These are phyloP conservation scores for Agrenia bidenticulata DNA, from an alignment of 2,888 invertebrate species.

Conservation along the genomic window DNA sequence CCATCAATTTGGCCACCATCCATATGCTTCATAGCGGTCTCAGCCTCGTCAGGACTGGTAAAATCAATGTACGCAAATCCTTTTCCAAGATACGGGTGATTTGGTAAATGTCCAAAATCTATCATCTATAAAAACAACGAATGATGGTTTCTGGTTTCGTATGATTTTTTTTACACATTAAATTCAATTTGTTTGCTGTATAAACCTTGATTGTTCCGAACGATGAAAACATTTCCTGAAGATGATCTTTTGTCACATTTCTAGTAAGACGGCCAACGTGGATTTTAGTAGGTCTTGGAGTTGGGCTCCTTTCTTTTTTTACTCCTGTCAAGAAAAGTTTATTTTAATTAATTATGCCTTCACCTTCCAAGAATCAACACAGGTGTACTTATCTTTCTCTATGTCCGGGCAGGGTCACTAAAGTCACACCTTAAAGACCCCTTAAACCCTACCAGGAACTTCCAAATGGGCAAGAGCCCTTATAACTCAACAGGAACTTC, in stretches of 20 bases:
- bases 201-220: slow-evolving; percentile 52
- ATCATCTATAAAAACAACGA: too few species aligned
- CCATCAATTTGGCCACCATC: slow-evolving; percentile 72
- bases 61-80: slow-evolving; percentile 96
- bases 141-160: too few species aligned
- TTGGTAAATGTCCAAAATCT: slow-evolving; percentile 84
- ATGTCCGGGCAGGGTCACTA: too few species aligned
- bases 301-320: slow-evolving; percentile 77
- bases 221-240: slow-evolving; percentile 58
- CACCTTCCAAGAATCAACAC: too few species aligned
- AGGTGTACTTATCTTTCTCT: too few species aligned
- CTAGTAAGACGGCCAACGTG: slow-evolving; percentile 90
- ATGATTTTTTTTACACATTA: too few species aligned
- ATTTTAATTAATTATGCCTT: neutral
- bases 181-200: too few species aligned
- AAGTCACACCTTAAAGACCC: neutral
- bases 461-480: too few species aligned
- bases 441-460: neutral
- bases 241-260: slow-evolving; percentile 77
- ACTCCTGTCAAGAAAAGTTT: slow-evolving; percentile 3
- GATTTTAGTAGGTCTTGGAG: slow-evolving; percentile 87
- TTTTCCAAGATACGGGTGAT: slow-evolving; percentile 83
- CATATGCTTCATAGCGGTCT: slow-evolving; percentile 99
- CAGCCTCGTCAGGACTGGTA: slow-evolving; percentile 89
- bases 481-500: too few species aligned